Evolutionary conservation across 2,888 invertebrate species (phyloP), one percentile per base, ranked within the genome.

Genomic region (Pristionchus entomophagus): DNA sequence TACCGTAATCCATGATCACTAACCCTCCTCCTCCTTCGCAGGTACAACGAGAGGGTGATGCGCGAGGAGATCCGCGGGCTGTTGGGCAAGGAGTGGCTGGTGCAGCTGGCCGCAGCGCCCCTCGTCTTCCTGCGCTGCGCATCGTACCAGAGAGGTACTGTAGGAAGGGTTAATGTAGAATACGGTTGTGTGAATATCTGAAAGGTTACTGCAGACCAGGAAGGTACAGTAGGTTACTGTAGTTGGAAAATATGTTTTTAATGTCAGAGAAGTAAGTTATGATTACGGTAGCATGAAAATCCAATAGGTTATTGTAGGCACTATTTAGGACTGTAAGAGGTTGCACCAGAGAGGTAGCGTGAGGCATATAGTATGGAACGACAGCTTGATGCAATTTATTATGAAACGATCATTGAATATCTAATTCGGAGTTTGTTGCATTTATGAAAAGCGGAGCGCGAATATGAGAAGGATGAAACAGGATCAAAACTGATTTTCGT

Each of bases 91-190:
- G 95, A 96, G 95, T 96, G 97, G 91, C 95, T 97, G 10, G 96
- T 96, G 95, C 96, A 96, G 8, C 95, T 96, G 69, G 91, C 97
- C 49, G 94, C 95, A 0, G 96, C 96, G 91, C 95, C 95, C n/a
- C 93, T 96, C 62, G 95, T 97, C 84, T 95, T 97, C 86, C 96
- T 96, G 92, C 95, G 97, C 84, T 96, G 96, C 0, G 96, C 96
- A 0, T 96, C 96, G 0, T 95, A 96, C 0, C 96, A 96, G 94
- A 89, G 92, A 69, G 97, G 73, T 73, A 26, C 45, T 2, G 73
- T 96, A 92, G 95, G 95, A 19, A 4, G 56, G 56, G 19, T 56
- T n/a, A n/a, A n/a, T n/a, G n/a, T n/a, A n/a, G 35, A 19, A 12
- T 32, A 65, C 12, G 32, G 35, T 65, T 19, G 35, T 4, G 26